These are phyloP conservation scores for Epizoanthus fatuus DNA, from an alignment of 92 coral and sea anemone species.

Conservation along the genomic window DNA sequence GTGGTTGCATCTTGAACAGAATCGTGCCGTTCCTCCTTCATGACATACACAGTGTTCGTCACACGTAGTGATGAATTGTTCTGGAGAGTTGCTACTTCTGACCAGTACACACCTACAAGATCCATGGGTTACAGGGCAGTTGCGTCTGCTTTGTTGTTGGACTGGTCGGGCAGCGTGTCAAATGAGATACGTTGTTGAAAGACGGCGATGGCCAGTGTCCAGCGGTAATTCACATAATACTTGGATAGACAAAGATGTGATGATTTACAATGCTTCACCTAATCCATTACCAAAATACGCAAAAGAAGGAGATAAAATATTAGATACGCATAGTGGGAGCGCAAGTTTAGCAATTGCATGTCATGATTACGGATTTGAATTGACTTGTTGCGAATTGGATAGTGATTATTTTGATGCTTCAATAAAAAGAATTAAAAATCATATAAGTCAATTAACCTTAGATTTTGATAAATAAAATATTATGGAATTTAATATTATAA, in stretches of 20 bases:
- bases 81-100: not conserved
- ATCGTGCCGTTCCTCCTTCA: slow-evolving; percentile 67
- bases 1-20: slow-evolving; percentile 68
- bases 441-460: too few species aligned
- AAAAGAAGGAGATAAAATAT: too few species aligned
- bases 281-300: too few species aligned
- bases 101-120: slow-evolving; percentile 45
- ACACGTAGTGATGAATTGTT: slow-evolving; percentile 44
- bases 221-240: slow-evolving; percentile 45
- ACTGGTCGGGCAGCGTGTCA: slow-evolving; percentile 44
- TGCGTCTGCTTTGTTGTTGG: not conserved
- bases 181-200: slow-evolving; percentile 57
- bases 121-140: slow-evolving; percentile 69
- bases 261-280: too few species aligned
- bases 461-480: too few species aligned
- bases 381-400: too few species aligned
- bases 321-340: too few species aligned
- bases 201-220: slow-evolving; percentile 80
- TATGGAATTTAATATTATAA: too few species aligned
- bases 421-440: too few species aligned
- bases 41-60: slow-evolving; percentile 54
- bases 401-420: too few species aligned
- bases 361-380: too few species aligned
- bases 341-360: too few species aligned
- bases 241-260: slow-evolving; percentile 43